Evolutionary conservation across 2,888 invertebrate species (phyloP).

Genomic region (Pheosia tremula): DNA sequence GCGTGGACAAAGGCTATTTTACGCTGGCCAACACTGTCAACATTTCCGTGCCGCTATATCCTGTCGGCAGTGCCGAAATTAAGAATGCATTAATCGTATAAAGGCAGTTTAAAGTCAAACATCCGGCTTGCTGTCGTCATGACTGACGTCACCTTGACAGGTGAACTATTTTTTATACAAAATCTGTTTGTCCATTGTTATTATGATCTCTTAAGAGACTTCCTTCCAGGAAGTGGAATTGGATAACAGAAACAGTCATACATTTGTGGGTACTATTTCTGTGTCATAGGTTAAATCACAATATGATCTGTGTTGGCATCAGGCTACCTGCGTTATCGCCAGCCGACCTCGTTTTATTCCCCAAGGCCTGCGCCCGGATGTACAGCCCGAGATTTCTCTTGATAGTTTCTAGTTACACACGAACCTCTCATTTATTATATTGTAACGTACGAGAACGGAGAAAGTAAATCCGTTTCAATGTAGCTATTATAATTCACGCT

Average conservation of each 20-base stretch:
- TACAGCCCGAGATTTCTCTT: conserved; percentile 69
- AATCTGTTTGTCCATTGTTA: conserved; percentile 25
- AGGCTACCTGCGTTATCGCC: conserved; percentile 60
- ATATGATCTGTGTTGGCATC: conserved; percentile 14
- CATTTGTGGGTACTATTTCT: conserved; percentile 7
- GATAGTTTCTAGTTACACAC: conserved; percentile 66
- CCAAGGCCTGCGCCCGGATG: conserved; percentile 71
- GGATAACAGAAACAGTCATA: conserved; percentile 13
- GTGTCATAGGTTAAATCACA: conserved; percentile 9
- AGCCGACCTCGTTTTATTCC: conserved; percentile 61
- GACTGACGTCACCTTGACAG: conserved; percentile 40
- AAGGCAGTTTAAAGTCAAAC: conserved; percentile 74
- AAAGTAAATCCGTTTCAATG: conserved; percentile 43
- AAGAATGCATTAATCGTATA: conserved; percentile 64
- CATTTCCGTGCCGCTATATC: conserved; percentile 68
- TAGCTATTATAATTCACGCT: background rate
- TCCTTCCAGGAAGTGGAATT: conserved; percentile 28
- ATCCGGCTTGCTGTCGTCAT: conserved; percentile 72
- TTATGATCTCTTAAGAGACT: conserved; percentile 18
- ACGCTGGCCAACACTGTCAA: conserved; percentile 46
- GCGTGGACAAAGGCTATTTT: conserved; percentile 57
- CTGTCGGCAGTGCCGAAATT: conserved; percentile 61
- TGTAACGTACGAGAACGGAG: conserved; percentile 45
- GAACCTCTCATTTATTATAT: conserved; percentile 56
- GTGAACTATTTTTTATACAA: conserved; percentile 32